Base-by-base conservation (phyloP, 2,888 invertebrate genomes). In the Phania funesta region DNA sequence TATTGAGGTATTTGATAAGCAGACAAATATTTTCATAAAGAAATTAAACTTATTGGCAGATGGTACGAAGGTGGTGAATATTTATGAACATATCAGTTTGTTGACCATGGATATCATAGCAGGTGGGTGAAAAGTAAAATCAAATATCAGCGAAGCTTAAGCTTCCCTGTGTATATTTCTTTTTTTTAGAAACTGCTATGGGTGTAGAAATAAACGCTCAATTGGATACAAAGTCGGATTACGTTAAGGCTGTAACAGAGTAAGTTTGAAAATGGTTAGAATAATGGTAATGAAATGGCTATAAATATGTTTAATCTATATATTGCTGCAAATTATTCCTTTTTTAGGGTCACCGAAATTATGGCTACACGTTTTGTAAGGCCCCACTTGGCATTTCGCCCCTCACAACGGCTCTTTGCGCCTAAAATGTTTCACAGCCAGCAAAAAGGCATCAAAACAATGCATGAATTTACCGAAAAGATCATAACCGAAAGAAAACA, bases 171-270 rank as follows among this genome's bases (percentile, higher is more conserved):
- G n/a, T 52, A 38, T 29, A 29, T 35, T 67, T 32, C 13, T 35
- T 62, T n/a, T 64, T 84, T 58, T 26, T 18, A 80, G 87, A 87
- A 84, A 85, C 87, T 13, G 86, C 87, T 11, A 87, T 87, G 87
- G 87, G 87, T 1, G 85, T 85, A 6, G 79, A 67, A 24, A 76
- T 87, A 9, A 84, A 87, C 80, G 87, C 86, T 0, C 96, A 96
- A 89, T 20, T 54, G n/a, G 54, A 84, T 44, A 46, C 91, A 9
- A 92, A 94, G 76, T 94, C 94, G 0, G 92, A 93, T 85, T 96
- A 95, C 87, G 94, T 95, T 0, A 91, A 92, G 85, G 93, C 94
- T n/a, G 93, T 96, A 26, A 93, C 93, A 88, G 92, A 92, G 94
- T 95, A 91, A 84, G 85, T 83, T 20, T 52, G 13, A n/a, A 6